Evolutionary conservation across 2,113 vertebrate genomes (phyloP), one percentile per base, ranked within the genome.

Genomic region (Onychostruthus taczanowskii): DNA sequence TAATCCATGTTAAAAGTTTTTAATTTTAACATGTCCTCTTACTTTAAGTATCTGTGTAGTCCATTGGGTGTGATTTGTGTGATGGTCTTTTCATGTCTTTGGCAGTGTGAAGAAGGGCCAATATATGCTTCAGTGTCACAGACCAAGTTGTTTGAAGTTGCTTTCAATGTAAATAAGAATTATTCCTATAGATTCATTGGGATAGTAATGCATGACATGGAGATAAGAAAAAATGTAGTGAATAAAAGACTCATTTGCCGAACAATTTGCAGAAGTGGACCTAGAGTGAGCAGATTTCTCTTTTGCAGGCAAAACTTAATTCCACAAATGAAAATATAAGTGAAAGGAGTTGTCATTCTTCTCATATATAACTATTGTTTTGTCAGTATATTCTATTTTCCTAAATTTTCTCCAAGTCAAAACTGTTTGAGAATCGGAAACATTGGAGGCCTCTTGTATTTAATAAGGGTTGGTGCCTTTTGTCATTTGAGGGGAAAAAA

Each of bases 401-500:
- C 52, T 84, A 79, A 31, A 61, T 90, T 92, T 92, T 20, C 44
- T 90, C 28, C 31, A 62, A 85, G 35, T 81, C 81, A 75, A n/a
- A 86, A 56, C 47, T 59, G 12, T 79, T 70, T 55, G 76, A 95
- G 86, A 91, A 62, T 70, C 15, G 0, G 35, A 78, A 92, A 84
- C 9, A 7, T 50, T 70, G 59, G 73, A 82, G n/a, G 78, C 39
- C 43, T 76, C 91, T 69, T 47, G 35, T 85, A 35, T 95, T 95
- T 92, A 94, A 76, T 90, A 88, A 95, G 73, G 72, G 94, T 73
- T 61, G 78, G 68, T 92, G 91, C 62, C 94, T 97, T 97, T 96
- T 87, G 68, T 84, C 96, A 95, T 94, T 96, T 96, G 87, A 88
- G 81, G 53, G 2, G 1, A 79, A 78, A 95, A 97, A 93, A 37